phyloP scores from a whole-genome alignment of 1,140 invertebrate species.

The Cotesia vestalis region DNA sequence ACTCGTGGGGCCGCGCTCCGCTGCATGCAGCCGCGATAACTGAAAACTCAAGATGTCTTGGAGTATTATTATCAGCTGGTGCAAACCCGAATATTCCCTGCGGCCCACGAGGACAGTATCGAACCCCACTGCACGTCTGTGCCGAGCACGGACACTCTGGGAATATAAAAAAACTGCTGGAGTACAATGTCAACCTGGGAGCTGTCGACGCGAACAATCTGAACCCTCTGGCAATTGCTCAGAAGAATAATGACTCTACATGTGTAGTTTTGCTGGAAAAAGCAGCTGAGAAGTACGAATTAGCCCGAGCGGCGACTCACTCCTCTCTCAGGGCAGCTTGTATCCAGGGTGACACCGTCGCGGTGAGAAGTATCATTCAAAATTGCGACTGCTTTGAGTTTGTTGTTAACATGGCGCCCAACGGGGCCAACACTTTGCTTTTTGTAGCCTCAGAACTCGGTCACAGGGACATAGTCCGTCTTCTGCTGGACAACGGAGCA shows the following conservation, averaged over 20 bases:
- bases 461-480: slow-evolving; percentile 79
- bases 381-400: slow-evolving; percentile 73
- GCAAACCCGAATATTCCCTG: slow-evolving; percentile 78
- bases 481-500: slow-evolving; percentile 82
- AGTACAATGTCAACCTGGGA: slow-evolving; percentile 74
- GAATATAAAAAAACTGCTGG: slow-evolving; percentile 76
- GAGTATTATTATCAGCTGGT: slow-evolving; percentile 77
- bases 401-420: slow-evolving; percentile 85
- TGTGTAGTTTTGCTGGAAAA: slow-evolving; percentile 75
- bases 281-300: slow-evolving; percentile 77
- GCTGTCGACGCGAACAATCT: slow-evolving; percentile 74
- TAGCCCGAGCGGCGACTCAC: slow-evolving; percentile 75
- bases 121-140: slow-evolving; percentile 84
- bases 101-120: slow-evolving; percentile 70
- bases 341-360: slow-evolving; percentile 72
- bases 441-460: slow-evolving; percentile 87
- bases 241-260: slow-evolving; percentile 74
- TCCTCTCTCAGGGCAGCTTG: slow-evolving; percentile 78
- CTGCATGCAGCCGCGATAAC: slow-evolving; percentile 90
- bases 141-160: slow-evolving; percentile 80
- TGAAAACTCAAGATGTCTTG: slow-evolving; percentile 81
- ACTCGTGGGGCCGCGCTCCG: slow-evolving; percentile 81
- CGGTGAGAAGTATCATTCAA: slow-evolving; percentile 73
- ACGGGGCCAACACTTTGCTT: slow-evolving; percentile 84
- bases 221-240: slow-evolving; percentile 79